phyloP scores from a whole-genome alignment of 2,797 vertebrate genomes.

The Syncerus caffer region DNA sequence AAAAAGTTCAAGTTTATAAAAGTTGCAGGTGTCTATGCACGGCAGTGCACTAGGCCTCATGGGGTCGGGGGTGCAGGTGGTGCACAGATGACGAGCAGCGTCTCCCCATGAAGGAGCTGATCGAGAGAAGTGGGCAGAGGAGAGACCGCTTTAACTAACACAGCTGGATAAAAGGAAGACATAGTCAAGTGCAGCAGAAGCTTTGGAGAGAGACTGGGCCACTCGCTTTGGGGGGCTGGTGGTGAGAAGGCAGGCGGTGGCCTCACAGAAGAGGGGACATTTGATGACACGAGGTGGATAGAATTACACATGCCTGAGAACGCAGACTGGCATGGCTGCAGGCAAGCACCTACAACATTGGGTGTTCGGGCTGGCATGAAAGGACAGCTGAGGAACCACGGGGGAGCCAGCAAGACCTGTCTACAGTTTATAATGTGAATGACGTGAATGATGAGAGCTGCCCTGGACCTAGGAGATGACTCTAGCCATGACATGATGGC shows the following conservation, averaged over 20 bases:
- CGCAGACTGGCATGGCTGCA: background rate
- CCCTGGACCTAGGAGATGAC: background rate
- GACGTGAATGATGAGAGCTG: background rate
- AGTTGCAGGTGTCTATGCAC: background rate
- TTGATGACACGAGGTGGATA: background rate
- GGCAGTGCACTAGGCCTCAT: background rate
- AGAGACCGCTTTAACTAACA: background rate
- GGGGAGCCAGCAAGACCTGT: background rate
- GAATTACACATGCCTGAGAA: background rate
- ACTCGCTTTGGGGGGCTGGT: background rate
- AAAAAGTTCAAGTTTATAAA: background rate
- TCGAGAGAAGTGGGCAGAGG: background rate
- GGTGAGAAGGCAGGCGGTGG: background rate
- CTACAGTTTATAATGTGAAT: background rate
- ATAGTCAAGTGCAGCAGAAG: background rate
- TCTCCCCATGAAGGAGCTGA: background rate
- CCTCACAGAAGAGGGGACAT: background rate
- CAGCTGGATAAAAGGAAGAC: background rate
- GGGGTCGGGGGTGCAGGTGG: too few relatives aligned
- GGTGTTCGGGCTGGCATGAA: fast-evolving
- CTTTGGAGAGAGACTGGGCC: background rate
- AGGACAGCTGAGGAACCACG: background rate
- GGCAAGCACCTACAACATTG: fast-evolving
- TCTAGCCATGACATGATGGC: background rate
- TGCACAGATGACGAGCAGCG: background rate